A percentile compares a stretch with the other conserved stretches of the same genome.
phyloP scores from a whole-genome alignment of 2,113 vertebrate genomes.

The Nannospalax galili region DNA sequence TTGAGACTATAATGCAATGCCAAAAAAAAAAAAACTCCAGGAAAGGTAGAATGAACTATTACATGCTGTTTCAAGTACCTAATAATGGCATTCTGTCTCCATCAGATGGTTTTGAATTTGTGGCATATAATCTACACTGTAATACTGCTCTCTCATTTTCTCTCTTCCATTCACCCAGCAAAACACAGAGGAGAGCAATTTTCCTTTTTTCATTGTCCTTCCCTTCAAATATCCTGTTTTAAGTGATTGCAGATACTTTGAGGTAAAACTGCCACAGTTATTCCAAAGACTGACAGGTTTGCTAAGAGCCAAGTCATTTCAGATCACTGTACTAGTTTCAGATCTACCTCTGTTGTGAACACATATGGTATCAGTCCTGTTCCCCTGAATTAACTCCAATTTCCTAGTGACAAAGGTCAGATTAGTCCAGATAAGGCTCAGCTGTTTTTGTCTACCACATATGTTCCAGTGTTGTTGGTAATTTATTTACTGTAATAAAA shows the following conservation, averaged over 20 bases:
- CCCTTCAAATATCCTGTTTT: slow-evolving; percentile 73
- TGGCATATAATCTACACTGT: not conserved
- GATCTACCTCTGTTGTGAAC: slow-evolving; percentile 75
- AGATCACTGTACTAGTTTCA: slow-evolving; percentile 66
- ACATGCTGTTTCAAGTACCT: not conserved
- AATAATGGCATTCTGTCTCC: not conserved
- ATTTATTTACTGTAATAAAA: slow-evolving; percentile 80
- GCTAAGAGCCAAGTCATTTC: slow-evolving; percentile 70
- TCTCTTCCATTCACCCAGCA: not conserved
- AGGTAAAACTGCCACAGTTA: slow-evolving; percentile 74
- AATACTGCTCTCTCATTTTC: not conserved
- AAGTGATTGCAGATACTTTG: slow-evolving; percentile 70
- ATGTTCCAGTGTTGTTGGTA: slow-evolving; percentile 79
- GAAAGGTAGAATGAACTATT: not conserved
- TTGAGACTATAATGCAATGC: slow-evolving; percentile 28
- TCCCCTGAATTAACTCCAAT: slow-evolving; percentile 83
- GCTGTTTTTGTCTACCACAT: slow-evolving; percentile 82
- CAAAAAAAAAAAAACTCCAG: not conserved
- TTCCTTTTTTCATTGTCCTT: slow-evolving; percentile 41
- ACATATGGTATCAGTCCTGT: slow-evolving; percentile 81
- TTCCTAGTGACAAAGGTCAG: slow-evolving; percentile 83
- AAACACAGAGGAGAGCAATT: not conserved
- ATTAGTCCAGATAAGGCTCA: slow-evolving; percentile 80
- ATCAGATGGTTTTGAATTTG: not conserved
- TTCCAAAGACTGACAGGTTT: slow-evolving; percentile 81